Evolutionary conservation across 1,140 invertebrate genomes (phyloP).

Genomic region (Amphibalanus amphitrite): DNA sequence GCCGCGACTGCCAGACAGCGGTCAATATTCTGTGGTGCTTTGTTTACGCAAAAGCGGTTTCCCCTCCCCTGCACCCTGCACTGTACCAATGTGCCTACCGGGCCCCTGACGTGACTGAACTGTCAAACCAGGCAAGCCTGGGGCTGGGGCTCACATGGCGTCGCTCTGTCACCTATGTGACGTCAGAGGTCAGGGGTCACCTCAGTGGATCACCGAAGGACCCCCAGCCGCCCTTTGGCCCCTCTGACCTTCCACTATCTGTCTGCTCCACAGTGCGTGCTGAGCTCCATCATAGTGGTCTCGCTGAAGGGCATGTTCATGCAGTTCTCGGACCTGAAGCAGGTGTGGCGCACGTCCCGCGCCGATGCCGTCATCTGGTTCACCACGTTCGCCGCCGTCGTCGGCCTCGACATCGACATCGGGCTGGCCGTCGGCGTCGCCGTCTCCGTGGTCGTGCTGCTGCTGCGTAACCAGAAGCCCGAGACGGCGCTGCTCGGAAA

Average conservation of each 20-base stretch:
- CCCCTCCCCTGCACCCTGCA: no score
- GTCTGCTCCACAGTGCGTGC: slow-evolving; percentile 39
- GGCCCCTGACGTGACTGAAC: no score
- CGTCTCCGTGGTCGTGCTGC: slow-evolving; percentile 40
- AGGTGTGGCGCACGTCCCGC: slow-evolving; percentile 22
- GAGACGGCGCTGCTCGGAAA: slow-evolving; percentile 39
- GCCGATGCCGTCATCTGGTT: slow-evolving; percentile 16
- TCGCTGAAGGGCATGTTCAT: slow-evolving; percentile 75
- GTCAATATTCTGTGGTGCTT: no score
- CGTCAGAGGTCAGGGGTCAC: no score
- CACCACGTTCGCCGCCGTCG: slow-evolving; percentile 14
- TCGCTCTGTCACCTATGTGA: no score
- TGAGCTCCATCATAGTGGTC: slow-evolving; percentile 78
- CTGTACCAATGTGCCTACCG: no score
- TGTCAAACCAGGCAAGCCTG: no score
- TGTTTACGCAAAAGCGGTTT: no score
- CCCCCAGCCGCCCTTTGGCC: not conserved
- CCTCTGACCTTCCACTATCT: not conserved
- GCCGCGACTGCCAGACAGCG: no score
- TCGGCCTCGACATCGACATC: slow-evolving; percentile 69
- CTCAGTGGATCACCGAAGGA: no score
- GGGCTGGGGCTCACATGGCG: no score
- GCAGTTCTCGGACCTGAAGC: slow-evolving; percentile 50
- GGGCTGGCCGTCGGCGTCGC: slow-evolving; percentile 54
- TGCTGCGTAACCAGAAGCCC: slow-evolving; percentile 18